Conservation (phyloP, 2,797 vertebrate species). For the Sebastes kiyomatsui region DNA sequence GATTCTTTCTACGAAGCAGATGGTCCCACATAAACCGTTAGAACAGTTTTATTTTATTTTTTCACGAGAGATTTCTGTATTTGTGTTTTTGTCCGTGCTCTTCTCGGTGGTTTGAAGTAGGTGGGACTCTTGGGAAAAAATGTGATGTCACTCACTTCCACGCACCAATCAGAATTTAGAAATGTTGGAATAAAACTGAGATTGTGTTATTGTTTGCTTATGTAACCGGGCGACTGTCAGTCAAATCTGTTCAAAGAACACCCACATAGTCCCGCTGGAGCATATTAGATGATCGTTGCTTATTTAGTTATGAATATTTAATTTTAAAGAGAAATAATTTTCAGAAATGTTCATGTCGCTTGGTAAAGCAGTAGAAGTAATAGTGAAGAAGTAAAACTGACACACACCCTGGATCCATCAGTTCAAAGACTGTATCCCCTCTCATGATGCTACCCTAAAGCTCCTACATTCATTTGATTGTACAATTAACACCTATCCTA, state of each 20-base stretch:
- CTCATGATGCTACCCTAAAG: neutral
- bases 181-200: neutral
- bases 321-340: constrained; percentile 8
- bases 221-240: neutral
- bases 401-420: neutral
- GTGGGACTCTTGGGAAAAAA: neutral
- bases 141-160: neutral
- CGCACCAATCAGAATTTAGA: neutral
- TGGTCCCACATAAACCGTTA: neutral
- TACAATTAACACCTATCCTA: constrained; percentile 20
- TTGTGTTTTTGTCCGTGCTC: neutral
- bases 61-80: neutral
- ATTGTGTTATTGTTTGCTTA: neutral
- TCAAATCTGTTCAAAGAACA: constrained; percentile 14
- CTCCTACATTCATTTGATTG: neutral
- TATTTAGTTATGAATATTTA: constrained; percentile 17
- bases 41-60: neutral
- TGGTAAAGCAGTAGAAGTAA: neutral
- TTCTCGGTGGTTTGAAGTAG: neutral
- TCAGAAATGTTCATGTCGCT: constrained; percentile 5
- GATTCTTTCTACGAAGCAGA: neutral
- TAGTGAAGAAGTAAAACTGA: neutral
- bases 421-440: neutral
- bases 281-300: neutral
- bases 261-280: neutral